These are phyloP conservation scores for Drosophila repletoides DNA, from an alignment of 1,140 invertebrate genomes.

Conservation along the genomic window DNA sequence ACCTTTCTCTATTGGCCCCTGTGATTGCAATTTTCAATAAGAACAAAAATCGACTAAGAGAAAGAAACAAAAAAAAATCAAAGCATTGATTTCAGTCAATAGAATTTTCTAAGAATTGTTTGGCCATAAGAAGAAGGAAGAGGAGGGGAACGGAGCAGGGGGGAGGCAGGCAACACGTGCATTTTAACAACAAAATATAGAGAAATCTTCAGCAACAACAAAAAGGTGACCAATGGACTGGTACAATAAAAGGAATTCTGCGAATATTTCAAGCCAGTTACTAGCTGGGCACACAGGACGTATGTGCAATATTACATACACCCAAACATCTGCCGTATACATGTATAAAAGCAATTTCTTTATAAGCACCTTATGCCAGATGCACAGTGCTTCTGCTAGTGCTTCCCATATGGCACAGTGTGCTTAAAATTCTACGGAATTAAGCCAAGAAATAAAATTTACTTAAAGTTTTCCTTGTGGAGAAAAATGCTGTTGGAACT, in stretches of 20 bases:
- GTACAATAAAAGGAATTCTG: slow-evolving; percentile 73
- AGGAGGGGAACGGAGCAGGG: too few species aligned
- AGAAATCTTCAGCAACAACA: slow-evolving; percentile 4
- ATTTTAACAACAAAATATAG: slow-evolving; percentile 15
- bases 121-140: slow-evolving; percentile 70
- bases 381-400: slow-evolving; percentile 27
- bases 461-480: too few species aligned
- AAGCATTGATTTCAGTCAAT: slow-evolving; percentile 53
- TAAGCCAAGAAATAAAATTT: too few species aligned
- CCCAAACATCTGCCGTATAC: neutral
- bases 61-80: slow-evolving; percentile 31
- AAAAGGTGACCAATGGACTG: slow-evolving; percentile 56
- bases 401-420: slow-evolving; percentile 28
- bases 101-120: slow-evolving; percentile 70
- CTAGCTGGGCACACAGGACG: slow-evolving; percentile 48
- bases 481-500: too few species aligned
- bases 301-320: slow-evolving; percentile 56
- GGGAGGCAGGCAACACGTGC: slow-evolving; percentile 67
- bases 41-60: slow-evolving; percentile 11
- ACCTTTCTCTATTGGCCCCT: slow-evolving; percentile 4
- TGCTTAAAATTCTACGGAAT: neutral
- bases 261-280: slow-evolving; percentile 68
- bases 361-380: slow-evolving; percentile 69
- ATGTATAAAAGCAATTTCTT: slow-evolving; percentile 59
- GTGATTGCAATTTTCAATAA: slow-evolving; percentile 57